Evolutionary conservation across 2,888 invertebrate genomes (phyloP), one percentile per base, ranked within the genome.

Genomic region (Balanococcus diminutus): DNA sequence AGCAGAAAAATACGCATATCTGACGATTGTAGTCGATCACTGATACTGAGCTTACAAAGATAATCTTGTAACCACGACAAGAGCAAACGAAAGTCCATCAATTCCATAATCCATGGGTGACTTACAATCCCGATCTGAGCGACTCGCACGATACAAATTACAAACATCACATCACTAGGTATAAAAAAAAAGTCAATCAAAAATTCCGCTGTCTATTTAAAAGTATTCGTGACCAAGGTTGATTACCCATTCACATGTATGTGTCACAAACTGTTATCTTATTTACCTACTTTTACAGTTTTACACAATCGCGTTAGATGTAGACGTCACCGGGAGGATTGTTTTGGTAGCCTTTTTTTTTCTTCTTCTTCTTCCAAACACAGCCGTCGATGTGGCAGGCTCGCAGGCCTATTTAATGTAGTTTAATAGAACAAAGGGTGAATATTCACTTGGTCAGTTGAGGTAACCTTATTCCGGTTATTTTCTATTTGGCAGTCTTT

Each of bases 261-360:
- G 72, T 72, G 72, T 72, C 72, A 72, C 28, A 72, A 72, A 72
- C 72, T 72, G 72, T 72, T 72, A 72, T 28, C 72, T 72, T 28
- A 72, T 72, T 72, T 72, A 72, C 72, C 72, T 31, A 72, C 72
- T 72, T 72, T 72, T 25, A 16, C 25, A 72, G 31, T 72, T 72
- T 28, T 72, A 72, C 72, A 16, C 72, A 31, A 72, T 36, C 36
- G 36, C 0, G 31, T 28, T 72, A 25, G 28, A 72, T 31, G 28
- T 31, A 72, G 72, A 72, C 72, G 31, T 72, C 72, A 72, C 9
- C 25, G 28, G 5, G 28, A 72, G 56, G 56, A 56, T 56, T 56
- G 42, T 42, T 42, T 42, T 56, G 56, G 72, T 72, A 72, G 72
- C 72, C 25, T 5, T 72, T 61, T 61, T 28, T 72, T 42, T 16